Evolutionary conservation across 2,113 vertebrate species (phyloP).

Genomic region (Arenaria interpres): DNA sequence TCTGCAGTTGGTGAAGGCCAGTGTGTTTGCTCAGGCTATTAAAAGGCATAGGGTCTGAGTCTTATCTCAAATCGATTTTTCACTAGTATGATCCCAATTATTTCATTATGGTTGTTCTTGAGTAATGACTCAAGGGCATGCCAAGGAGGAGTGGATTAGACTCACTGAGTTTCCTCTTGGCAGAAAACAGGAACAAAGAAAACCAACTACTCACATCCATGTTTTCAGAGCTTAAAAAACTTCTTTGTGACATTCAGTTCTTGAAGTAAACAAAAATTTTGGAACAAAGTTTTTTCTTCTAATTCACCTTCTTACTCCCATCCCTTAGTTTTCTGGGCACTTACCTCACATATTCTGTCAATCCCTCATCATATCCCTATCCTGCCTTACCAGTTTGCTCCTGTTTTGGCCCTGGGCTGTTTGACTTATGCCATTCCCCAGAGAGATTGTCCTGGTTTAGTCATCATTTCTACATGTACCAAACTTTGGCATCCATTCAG

Average conservation of each 20-base stretch:
- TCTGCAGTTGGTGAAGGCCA: neutral
- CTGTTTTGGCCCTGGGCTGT: conserved; percentile 9
- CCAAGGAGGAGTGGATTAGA: neutral
- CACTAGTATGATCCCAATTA: neutral
- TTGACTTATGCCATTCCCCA: neutral
- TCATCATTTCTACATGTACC: neutral
- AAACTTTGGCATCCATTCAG: neutral
- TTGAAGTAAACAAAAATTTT: neutral
- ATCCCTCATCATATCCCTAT: neutral
- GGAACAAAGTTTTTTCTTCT: neutral
- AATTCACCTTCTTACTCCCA: neutral
- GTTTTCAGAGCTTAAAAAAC: conserved; percentile 8
- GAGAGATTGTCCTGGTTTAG: neutral
- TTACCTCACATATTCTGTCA: conserved; percentile 10
- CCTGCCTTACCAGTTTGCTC: neutral
- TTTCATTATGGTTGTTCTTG: neutral
- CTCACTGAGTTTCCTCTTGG: neutral
- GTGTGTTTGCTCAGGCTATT: neutral
- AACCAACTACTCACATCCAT: neutral
- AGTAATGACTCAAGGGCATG: neutral
- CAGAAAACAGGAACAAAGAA: conserved; percentile 13
- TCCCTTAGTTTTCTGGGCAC: neutral
- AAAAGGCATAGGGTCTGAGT: neutral
- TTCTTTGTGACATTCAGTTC: neutral
- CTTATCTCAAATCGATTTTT: neutral